These are phyloP conservation scores for Leptopilina syphax DNA, from an alignment of 2,888 invertebrate genomes.

Conservation along the genomic window DNA sequence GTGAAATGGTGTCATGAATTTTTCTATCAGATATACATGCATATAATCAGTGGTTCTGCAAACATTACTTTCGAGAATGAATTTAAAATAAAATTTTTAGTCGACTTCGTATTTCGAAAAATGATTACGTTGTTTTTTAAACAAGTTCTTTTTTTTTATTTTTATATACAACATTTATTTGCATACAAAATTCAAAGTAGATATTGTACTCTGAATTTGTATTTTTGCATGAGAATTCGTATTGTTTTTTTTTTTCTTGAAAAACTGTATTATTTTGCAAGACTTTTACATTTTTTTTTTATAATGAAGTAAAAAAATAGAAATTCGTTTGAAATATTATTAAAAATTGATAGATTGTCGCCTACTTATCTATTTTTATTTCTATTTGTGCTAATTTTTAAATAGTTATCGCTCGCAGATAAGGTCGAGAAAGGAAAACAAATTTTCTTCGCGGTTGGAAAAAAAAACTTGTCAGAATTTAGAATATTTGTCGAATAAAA, in stretches of 20 bases:
- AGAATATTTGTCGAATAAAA: not conserved
- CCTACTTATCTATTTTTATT: slow-evolving; percentile 13
- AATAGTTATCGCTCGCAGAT: not conserved
- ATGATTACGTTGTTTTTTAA: too few relatives aligned
- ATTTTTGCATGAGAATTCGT: too few relatives aligned
- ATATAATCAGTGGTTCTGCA: slow-evolving; percentile 6
- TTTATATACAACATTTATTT: too few relatives aligned
- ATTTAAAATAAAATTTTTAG: not conserved
- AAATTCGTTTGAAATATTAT: too few relatives aligned
- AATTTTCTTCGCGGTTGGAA: not conserved
- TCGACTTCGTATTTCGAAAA: too few relatives aligned
- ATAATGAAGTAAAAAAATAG: too few relatives aligned
- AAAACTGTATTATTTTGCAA: too few relatives aligned
- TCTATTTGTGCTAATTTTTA: slow-evolving; percentile 12
- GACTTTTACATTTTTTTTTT: not conserved
- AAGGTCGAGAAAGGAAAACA: not conserved
- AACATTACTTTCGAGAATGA: not conserved
- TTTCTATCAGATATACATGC: slow-evolving; percentile 14
- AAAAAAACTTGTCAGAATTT: not conserved
- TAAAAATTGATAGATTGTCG: too few relatives aligned
- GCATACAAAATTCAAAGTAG: too few relatives aligned
- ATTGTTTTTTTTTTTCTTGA: too few relatives aligned
- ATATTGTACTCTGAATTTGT: too few relatives aligned
- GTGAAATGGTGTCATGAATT: slow-evolving; percentile 24
- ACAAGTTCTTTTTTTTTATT: too few relatives aligned